These are phyloP conservation scores for Phataginus tricuspis DNA, from an alignment of 2,797 vertebrate species.

Conservation along the genomic window DNA sequence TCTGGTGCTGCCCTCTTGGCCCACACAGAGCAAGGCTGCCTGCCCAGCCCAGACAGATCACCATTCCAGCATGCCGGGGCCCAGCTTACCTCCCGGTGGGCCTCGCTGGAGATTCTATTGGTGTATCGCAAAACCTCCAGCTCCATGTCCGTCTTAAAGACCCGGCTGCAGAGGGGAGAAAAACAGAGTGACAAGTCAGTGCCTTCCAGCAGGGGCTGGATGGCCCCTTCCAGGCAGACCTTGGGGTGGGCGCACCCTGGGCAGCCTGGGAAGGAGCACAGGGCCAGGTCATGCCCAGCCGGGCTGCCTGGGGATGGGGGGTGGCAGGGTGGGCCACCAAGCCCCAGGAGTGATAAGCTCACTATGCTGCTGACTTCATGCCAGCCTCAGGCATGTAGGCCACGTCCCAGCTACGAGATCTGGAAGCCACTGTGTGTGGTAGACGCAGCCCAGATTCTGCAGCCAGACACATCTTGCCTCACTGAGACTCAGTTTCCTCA, in stretches of 20 bases:
- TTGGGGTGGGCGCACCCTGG: neutral
- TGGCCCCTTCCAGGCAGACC: neutral
- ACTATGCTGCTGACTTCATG: neutral
- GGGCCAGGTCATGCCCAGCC: neutral
- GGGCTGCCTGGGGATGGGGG: neutral
- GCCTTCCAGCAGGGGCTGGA: neutral
- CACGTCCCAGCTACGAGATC: neutral
- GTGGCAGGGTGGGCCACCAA: too few relatives aligned
- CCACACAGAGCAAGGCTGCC: neutral
- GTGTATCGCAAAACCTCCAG: constrained; percentile 97
- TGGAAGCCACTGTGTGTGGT: neutral
- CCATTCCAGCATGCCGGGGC: rapidly evolving
- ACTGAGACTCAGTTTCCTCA: neutral
- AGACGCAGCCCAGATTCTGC: neutral
- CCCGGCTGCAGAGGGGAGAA: constrained; percentile 88
- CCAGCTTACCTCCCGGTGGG: constrained; percentile 94
- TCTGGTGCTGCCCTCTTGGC: rapidly evolving
- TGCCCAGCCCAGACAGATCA: neutral
- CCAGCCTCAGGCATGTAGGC: too few relatives aligned
- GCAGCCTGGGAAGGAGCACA: neutral
- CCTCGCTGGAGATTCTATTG: constrained; percentile 96
- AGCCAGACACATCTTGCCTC: neutral
- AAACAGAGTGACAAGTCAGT: constrained; percentile 29
- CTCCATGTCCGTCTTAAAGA: constrained; percentile 97
- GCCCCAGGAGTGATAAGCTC: neutral